Evolutionary conservation across 2,113 vertebrate species (phyloP).

Genomic region (Odocoileus hemionus): DNA sequence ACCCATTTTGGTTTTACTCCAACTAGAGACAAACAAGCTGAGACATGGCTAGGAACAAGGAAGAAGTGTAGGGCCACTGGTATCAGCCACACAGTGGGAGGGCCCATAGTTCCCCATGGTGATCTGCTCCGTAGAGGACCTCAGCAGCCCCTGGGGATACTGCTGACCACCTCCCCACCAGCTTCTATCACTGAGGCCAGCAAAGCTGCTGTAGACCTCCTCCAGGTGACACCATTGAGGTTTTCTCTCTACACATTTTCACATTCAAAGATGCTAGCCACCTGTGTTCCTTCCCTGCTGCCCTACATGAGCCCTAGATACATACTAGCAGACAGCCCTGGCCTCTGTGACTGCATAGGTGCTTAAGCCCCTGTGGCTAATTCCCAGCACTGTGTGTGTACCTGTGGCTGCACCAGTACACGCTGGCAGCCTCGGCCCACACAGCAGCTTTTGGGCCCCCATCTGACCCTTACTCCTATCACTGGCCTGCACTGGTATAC

Average conservation of each 20-base stretch:
- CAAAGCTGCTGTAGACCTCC: not conserved
- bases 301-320: not conserved
- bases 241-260: not conserved
- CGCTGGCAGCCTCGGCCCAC: not conserved
- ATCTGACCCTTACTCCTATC: not conserved
- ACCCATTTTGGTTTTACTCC: not conserved
- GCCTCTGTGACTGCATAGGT: not conserved
- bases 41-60: not conserved
- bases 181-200: not conserved
- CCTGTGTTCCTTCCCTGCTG: not conserved
- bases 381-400: not conserved
- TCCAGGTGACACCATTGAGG: not conserved
- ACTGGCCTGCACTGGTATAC: not conserved
- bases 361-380: not conserved
- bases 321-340: not conserved
- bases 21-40: not conserved
- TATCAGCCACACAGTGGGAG: not conserved
- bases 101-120: not conserved
- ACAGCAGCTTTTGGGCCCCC: not conserved
- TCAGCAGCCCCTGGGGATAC: not conserved
- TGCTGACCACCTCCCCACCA: not conserved
- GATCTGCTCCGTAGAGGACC: not conserved
- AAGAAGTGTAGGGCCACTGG: not conserved
- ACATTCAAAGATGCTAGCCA: not conserved
- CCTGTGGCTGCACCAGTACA: not conserved